Percentiles rank a stretch among this genome's conserved stretches.
These are phyloP conservation scores for Entomobrya multifasciata DNA, from an alignment of 2,888 invertebrate genomes.

Conservation along the genomic window DNA sequence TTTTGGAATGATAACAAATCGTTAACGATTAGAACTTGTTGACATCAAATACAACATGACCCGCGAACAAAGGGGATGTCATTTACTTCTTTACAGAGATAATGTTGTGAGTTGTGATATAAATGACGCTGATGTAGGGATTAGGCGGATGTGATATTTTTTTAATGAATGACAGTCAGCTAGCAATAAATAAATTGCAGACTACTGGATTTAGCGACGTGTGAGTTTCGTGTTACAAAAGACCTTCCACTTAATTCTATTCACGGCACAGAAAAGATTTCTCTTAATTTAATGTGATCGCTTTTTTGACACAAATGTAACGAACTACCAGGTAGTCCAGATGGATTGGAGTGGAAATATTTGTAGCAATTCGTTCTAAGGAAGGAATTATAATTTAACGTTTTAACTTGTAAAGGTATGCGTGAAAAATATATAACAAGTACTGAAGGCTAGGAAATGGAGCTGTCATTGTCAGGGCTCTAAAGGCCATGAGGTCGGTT, in stretches of 20 bases:
- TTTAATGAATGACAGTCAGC: background rate
- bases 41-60: constrained; percentile 51
- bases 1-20: constrained; percentile 66
- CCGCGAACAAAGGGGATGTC: constrained; percentile 1
- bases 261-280: background rate
- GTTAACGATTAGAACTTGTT: constrained; percentile 58
- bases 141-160: constrained; percentile 9
- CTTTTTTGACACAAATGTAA: constrained; percentile 22
- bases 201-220: background rate
- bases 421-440: constrained; percentile 61
- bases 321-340: constrained; percentile 17
- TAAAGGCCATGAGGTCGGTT: constrained; percentile 69
- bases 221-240: constrained; percentile 9
- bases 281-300: constrained; percentile 11
- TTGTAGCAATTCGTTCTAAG: constrained; percentile 42
- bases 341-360: constrained; percentile 36
- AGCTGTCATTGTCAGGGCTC: constrained; percentile 73
- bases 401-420: constrained; percentile 22
- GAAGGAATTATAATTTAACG: constrained; percentile 63
- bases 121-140: background rate
- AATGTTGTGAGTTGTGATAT: constrained; percentile 1
- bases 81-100: background rate
- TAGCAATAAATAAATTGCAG: background rate
- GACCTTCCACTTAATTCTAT: constrained; percentile 16
- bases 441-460: constrained; percentile 69